These are phyloP conservation scores for Microctenopoma stevenorrisi DNA, from an alignment of 2,797 vertebrate genomes.

Conservation along the genomic window DNA sequence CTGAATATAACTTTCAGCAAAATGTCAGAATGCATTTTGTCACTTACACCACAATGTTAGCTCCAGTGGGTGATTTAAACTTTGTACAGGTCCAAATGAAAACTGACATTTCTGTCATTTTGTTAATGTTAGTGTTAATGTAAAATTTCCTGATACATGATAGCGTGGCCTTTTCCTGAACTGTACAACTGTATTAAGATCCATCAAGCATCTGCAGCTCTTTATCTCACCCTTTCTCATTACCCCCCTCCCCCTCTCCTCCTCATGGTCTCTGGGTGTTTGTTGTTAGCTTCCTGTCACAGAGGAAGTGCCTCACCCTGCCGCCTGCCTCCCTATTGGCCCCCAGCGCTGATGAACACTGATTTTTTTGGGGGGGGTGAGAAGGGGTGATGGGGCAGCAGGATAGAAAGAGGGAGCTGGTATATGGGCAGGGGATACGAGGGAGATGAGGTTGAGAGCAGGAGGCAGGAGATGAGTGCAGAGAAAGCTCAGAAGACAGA, in stretches of 20 bases:
- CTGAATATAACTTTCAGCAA: too few relatives aligned
- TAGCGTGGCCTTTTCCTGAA: slow-evolving; percentile 39
- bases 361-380: slow-evolving; percentile 66
- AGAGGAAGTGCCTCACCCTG: slow-evolving; percentile 86
- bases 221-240: slow-evolving; percentile 56
- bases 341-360: slow-evolving; percentile 60
- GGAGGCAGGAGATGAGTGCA: slow-evolving; percentile 23
- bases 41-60: too few relatives aligned
- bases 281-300: slow-evolving; percentile 83
- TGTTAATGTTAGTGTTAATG: too few relatives aligned
- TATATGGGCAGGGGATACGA: slow-evolving; percentile 39
- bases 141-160: not conserved
- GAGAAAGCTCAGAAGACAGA: slow-evolving; percentile 4
- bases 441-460: slow-evolving; percentile 37
- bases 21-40: too few relatives aligned
- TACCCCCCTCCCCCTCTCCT: slow-evolving; percentile 15
- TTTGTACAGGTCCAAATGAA: too few relatives aligned
- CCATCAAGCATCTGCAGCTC: slow-evolving; percentile 61
- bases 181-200: slow-evolving; percentile 24
- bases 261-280: slow-evolving; percentile 64
- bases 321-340: slow-evolving; percentile 74
- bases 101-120: too few relatives aligned
- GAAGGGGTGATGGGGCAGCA: slow-evolving; percentile 46
- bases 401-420: slow-evolving; percentile 71
- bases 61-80: too few relatives aligned